Conservation (phyloP, 1,140 invertebrate species). For the Leucophenga varia region DNA sequence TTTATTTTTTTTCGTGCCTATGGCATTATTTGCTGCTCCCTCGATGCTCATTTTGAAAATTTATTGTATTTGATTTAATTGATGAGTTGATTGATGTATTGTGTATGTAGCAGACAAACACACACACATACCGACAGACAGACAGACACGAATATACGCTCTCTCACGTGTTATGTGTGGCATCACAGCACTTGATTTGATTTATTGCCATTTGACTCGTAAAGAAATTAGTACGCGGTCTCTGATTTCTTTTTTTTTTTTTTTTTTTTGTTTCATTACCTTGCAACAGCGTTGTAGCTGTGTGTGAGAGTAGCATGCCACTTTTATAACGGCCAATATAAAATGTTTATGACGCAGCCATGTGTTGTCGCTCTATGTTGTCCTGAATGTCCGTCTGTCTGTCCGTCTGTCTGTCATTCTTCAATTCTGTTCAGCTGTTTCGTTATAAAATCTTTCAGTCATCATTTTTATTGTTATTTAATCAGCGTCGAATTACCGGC, state of each 20-base stretch:
- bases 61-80: conserved; percentile 28
- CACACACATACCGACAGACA: background rate
- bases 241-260: conserved; percentile 15
- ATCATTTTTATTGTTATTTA: no score
- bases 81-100: conserved; percentile 30
- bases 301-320: background rate
- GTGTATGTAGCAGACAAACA: background rate
- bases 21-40: background rate
- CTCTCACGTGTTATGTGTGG: conserved; percentile 7
- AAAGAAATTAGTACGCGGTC: conserved; percentile 19
- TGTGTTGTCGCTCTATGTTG: no score
- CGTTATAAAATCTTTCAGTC: no score
- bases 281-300: background rate
- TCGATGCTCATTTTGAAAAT: conserved; percentile 13
- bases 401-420: no score
- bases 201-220: conserved; percentile 15
- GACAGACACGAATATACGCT: background rate
- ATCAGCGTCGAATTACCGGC: no score
- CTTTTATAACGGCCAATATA: no score
- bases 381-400: no score
- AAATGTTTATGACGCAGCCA: no score
- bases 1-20: no score
- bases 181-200: conserved; percentile 14
- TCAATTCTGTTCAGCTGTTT: no score
- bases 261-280: conserved; percentile 5